Evolutionary conservation across 2,113 vertebrate species (phyloP).

Genomic region (Macquaria australasica): DNA sequence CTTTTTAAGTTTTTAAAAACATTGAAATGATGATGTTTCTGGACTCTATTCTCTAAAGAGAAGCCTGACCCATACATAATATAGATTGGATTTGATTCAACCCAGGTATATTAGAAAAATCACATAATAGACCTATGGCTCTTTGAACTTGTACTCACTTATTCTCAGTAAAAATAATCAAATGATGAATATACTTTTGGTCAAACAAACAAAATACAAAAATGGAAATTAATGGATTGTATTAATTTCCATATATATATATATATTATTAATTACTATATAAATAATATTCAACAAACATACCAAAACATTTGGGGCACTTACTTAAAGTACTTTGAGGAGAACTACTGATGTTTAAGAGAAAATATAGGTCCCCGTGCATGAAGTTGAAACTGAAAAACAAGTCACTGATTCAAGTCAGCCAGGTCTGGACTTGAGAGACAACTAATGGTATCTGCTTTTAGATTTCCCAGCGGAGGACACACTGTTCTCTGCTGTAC

Average conservation of each 20-base stretch:
- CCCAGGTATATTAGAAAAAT: background rate
- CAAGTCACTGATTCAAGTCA: conserved; percentile 21
- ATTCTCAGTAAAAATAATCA: background rate
- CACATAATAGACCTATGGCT: background rate
- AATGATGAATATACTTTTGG: background rate
- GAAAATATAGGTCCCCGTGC: background rate
- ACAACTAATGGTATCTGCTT: conserved; percentile 32
- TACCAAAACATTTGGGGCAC: background rate
- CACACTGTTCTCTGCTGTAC: conserved; percentile 10
- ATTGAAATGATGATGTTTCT: background rate
- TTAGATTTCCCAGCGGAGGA: conserved; percentile 28
- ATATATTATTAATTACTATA: no score
- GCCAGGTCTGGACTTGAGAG: conserved; percentile 19
- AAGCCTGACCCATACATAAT: background rate
- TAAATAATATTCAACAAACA: background rate
- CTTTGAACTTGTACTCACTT: background rate
- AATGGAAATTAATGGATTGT: background rate
- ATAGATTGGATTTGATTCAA: background rate
- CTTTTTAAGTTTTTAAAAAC: background rate
- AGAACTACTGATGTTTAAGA: background rate
- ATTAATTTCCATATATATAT: no score
- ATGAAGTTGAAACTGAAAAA: conserved; percentile 16
- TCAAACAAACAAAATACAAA: background rate
- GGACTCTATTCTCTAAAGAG: background rate
- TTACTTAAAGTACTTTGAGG: background rate